These are phyloP conservation scores for Aviceda subcristata DNA, from an alignment of 2,113 vertebrate genomes.

Conservation along the genomic window DNA sequence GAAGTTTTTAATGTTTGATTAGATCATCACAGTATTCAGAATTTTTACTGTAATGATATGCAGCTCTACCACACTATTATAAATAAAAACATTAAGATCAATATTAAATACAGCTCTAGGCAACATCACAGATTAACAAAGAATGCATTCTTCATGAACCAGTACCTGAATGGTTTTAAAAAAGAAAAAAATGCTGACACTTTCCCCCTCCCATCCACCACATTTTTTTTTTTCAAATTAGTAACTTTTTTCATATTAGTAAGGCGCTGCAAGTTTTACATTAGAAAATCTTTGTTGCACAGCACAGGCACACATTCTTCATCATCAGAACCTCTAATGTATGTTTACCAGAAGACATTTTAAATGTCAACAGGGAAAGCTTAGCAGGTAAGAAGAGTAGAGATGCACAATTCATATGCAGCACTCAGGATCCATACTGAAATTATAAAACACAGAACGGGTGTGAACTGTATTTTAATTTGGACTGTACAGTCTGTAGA, in stretches of 20 bases:
- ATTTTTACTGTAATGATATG: slow-evolving; percentile 85
- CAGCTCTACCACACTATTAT: slow-evolving; percentile 89
- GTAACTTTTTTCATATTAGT: slow-evolving; percentile 27
- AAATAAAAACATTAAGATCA: slow-evolving; percentile 87
- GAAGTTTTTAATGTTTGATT: slow-evolving; percentile 83
- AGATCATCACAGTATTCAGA: slow-evolving; percentile 86
- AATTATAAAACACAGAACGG: not conserved
- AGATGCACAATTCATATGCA: not conserved
- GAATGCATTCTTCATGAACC: slow-evolving; percentile 78
- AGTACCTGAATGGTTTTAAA: slow-evolving; percentile 65
- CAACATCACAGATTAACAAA: slow-evolving; percentile 85
- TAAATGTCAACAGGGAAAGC: slow-evolving; percentile 14
- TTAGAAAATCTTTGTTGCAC: slow-evolving; percentile 12
- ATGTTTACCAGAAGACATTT: slow-evolving; percentile 10
- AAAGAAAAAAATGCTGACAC: slow-evolving; percentile 56
- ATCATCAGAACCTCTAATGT: not conserved
- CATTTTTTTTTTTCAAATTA: not conserved
- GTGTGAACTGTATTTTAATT: not conserved
- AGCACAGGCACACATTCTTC: slow-evolving; percentile 51
- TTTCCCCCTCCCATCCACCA: slow-evolving; percentile 42
- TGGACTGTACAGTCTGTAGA: not conserved
- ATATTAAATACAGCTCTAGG: slow-evolving; percentile 87
- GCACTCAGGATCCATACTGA: not conserved
- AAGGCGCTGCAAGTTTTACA: slow-evolving; percentile 57
- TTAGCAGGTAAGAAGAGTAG: not conserved